Evolutionary conservation across 2,888 invertebrate genomes (phyloP).

Genomic region (Aporophyla nigra): DNA sequence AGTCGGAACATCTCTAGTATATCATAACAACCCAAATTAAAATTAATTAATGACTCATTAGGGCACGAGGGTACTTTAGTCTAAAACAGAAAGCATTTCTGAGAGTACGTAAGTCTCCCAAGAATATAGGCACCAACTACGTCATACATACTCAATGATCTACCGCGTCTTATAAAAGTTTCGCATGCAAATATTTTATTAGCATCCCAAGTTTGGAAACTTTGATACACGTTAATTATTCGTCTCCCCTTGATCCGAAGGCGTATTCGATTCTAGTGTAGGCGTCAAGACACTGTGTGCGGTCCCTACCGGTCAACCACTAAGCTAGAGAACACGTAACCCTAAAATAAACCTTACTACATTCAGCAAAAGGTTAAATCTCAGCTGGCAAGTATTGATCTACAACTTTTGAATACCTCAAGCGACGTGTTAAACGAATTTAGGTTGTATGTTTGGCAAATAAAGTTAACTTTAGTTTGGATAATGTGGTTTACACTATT

Average conservation of each 20-base stretch:
- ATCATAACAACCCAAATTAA: not conserved
- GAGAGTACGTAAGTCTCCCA: not conserved
- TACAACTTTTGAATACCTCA: constrained; percentile 73
- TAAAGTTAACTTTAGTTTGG: constrained; percentile 67
- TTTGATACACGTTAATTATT: constrained; percentile 79
- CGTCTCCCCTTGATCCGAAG: constrained; percentile 75
- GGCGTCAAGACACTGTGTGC: constrained; percentile 85
- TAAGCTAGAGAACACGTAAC: constrained; percentile 51
- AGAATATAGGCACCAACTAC: constrained; percentile 22
- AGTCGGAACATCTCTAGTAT: no score
- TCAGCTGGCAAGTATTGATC: constrained; percentile 52
- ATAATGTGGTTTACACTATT: constrained; percentile 80
- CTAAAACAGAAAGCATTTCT: not conserved
- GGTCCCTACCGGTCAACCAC: constrained; percentile 79
- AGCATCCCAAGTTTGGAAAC: constrained; percentile 64
- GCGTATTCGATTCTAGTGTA: constrained; percentile 81
- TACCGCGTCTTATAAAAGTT: constrained; percentile 53
- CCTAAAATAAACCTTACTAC: constrained; percentile 68
- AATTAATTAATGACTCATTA: not conserved
- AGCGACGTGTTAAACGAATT: constrained; percentile 53
- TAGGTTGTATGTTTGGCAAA: constrained; percentile 62
- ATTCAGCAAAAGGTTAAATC: constrained; percentile 60
- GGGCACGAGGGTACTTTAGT: no score
- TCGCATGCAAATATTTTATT: constrained; percentile 65
- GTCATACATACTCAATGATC: constrained; percentile 52